Conservation (phyloP, 1,140 invertebrate species). For the Procambarus clarkii region DNA sequence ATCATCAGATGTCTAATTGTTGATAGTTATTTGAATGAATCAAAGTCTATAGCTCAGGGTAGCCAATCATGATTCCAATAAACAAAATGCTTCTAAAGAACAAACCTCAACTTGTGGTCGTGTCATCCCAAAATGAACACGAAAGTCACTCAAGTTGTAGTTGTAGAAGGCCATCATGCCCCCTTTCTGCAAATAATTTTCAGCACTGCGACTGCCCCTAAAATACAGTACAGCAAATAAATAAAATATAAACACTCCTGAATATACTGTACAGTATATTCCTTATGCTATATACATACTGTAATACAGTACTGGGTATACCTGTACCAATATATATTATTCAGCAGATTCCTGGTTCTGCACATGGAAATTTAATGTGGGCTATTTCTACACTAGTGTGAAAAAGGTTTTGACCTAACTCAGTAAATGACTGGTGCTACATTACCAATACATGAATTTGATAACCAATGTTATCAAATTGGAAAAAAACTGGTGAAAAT, state of each 20-base stretch:
- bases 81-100: neutral
- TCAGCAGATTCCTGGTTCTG: no score
- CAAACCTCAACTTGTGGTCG: neutral
- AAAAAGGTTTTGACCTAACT: no score
- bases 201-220: constrained; percentile 15
- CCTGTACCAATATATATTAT: neutral
- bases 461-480: no score
- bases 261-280: neutral
- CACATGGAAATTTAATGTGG: no score
- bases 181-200: constrained; percentile 21
- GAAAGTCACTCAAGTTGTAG: constrained; percentile 8
- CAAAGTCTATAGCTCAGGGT: no score
- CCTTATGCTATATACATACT: neutral
- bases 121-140: constrained; percentile 3
- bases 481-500: no score
- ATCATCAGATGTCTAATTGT: no score
- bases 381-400: no score
- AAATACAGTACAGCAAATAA: neutral
- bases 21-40: no score
- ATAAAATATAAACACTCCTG: neutral
- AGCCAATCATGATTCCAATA: no score
- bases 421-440: no score
- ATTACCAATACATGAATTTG: no score
- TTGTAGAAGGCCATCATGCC: constrained; percentile 34
- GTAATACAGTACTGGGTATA: neutral